These are phyloP conservation scores for Oligia strigilis DNA, from an alignment of 2,888 invertebrate genomes.

Conservation along the genomic window DNA sequence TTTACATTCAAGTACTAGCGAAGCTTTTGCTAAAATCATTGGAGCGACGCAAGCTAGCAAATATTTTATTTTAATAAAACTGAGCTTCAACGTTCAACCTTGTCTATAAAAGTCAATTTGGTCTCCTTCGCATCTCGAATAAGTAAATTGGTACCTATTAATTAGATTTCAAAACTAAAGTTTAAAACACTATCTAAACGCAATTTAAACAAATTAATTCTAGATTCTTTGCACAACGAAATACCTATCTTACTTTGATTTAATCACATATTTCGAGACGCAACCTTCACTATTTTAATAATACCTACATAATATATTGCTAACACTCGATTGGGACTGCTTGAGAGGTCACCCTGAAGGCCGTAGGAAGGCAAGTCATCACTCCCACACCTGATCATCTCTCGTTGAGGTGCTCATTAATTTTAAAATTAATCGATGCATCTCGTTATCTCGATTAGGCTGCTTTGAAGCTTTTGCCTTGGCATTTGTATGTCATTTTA, in stretches of 20 bases:
- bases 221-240: conserved; percentile 46
- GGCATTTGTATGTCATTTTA: conserved; percentile 11
- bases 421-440: conserved; percentile 30
- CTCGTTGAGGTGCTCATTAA: conserved; percentile 44
- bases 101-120: background rate
- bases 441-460: conserved; percentile 21
- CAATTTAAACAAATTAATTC: conserved; percentile 37
- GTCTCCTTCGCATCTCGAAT: background rate
- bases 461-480: conserved; percentile 1
- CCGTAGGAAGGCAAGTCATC: conserved; percentile 28
- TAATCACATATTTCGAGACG: conserved; percentile 52
- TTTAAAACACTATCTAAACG: conserved; percentile 18
- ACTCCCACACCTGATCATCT: conserved; percentile 50
- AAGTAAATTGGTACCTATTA: background rate
- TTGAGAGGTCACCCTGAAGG: conserved; percentile 56
- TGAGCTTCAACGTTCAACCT: conserved; percentile 3
- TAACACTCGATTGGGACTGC: conserved; percentile 29
- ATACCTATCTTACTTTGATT: conserved; percentile 41
- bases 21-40: too few species aligned
- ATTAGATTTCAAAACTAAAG: conserved; percentile 21
- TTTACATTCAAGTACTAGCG: background rate
- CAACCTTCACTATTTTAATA: conserved; percentile 55
- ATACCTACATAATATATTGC: conserved; percentile 40
- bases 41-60: background rate
- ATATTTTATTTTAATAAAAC: background rate